These are phyloP conservation scores for Eristalis pertinax DNA, from an alignment of 2,888 invertebrate species.

Conservation along the genomic window DNA sequence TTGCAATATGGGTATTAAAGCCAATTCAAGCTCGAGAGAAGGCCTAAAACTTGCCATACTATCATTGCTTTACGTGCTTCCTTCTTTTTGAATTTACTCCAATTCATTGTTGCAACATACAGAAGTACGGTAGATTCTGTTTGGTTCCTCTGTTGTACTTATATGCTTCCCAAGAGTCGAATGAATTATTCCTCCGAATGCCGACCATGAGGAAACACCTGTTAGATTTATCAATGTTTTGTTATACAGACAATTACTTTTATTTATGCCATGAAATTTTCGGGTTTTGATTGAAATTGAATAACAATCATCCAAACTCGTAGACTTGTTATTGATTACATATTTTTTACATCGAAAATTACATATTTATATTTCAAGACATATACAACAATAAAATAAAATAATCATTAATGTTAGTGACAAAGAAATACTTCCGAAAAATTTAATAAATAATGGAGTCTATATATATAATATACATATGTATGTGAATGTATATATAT, in stretches of 20 bases:
- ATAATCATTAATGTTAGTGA: conserved; percentile 40
- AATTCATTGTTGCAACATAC: no score
- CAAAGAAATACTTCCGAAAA: conserved; percentile 1
- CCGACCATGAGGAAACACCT: background rate
- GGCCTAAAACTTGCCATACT: background rate
- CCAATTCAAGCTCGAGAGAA: background rate
- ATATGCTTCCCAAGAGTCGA: background rate
- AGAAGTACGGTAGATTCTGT: background rate
- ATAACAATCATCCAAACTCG: conserved; percentile 20
- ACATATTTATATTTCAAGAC: conserved; percentile 12
- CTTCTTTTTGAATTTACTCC: background rate
- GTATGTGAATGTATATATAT: conserved; percentile 7
- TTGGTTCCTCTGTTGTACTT: background rate
- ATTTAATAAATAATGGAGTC: background rate
- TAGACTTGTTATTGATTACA: conserved; percentile 27
- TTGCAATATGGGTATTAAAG: no score
- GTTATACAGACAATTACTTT: background rate
- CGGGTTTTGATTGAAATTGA: conserved; percentile 1
- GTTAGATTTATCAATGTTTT: background rate
- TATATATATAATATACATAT: no score
- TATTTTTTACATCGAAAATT: conserved; percentile 60
- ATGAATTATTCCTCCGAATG: conserved; percentile 3
- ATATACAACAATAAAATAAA: conserved; percentile 7
- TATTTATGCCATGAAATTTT: conserved; percentile 44
- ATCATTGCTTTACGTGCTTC: background rate